Evolutionary conservation across 2,797 vertebrate species (phyloP), one percentile per base, ranked within the genome.

Genomic region (Poecilia picta): DNA sequence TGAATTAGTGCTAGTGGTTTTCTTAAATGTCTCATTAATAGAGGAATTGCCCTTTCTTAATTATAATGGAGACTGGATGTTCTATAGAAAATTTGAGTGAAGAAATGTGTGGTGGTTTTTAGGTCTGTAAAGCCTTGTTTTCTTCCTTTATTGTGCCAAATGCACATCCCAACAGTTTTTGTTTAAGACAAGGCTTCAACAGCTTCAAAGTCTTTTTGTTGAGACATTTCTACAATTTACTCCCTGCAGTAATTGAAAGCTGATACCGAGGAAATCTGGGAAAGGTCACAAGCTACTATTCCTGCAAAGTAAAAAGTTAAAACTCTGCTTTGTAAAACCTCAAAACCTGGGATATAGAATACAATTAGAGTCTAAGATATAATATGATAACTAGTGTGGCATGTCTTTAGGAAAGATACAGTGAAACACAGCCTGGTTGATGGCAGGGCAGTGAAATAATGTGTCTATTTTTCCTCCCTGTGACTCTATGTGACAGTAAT

Each of bases 121-220:
- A 41, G 15, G 12, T 53, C 73, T 55, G 5, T 12, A 55, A 39
- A 25, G 25, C 7, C 78, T 90, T 83, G 85, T 93, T 90, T 91
- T 89, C 77, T 85, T 78, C 81, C 85, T 91, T 78, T 91, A 79
- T 85, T 82, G 81, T 89, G 79, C 88, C 81, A 85, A 85, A 79
- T 83, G 79, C 82, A 80, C 51, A 86, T 83, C 80, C 79, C 80
- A 85, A 79, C 81, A 76, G 79, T 73, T 80, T 62, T 51, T 55
- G 66, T 70, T 15, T 43, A 87, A 89, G 75, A 91, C 84, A 87
- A 91, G 84, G 77, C 74, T 79, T 70, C 70, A 78, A 45, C 47
- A 41, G 64, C 79, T 85, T 89, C 91, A 77, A 80, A 85, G 85
- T 91, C 71, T 85, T 85, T 87, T 84, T 87, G 75, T 81, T 85